Percentiles rank a stretch among this genome's conserved stretches.
Conservation (phyloP, 2,888 invertebrate genomes). For the Agrotis ipsilon region DNA sequence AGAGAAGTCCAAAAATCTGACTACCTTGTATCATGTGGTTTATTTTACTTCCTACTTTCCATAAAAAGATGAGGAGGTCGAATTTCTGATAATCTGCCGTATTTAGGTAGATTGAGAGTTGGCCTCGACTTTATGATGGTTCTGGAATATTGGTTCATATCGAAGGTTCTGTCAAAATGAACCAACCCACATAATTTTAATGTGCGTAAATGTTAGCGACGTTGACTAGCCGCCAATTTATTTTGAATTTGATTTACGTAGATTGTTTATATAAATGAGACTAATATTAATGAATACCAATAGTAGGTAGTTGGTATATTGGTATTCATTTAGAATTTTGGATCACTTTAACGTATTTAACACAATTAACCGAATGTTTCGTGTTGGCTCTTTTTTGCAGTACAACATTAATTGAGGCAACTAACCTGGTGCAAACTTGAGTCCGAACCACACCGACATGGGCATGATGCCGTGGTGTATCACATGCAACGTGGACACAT, state of each 20-base stretch:
- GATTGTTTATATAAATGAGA: not conserved
- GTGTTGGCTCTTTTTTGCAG: not conserved
- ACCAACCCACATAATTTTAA: not conserved
- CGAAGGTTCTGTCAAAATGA: not conserved
- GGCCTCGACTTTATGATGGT: not conserved
- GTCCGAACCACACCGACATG: constrained; percentile 98
- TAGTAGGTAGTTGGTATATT: not conserved
- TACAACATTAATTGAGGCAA: not conserved
- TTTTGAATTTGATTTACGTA: not conserved
- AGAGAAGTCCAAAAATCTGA: not conserved
- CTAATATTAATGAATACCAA: not conserved
- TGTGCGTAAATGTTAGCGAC: not conserved
- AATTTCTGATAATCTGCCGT: not conserved
- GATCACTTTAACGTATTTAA: not conserved
- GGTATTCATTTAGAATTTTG: not conserved
- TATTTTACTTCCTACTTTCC: constrained; percentile 11
- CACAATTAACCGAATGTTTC: not conserved
- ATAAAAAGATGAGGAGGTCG: not conserved
- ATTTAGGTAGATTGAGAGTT: not conserved
- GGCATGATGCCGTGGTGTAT: constrained; percentile 99
- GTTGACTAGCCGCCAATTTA: not conserved
- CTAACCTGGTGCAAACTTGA: constrained; percentile 98
- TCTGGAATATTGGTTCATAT: not conserved
- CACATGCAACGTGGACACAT: constrained; percentile 98
- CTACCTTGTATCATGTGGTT: not conserved